phyloP scores from a whole-genome alignment of 1,140 invertebrate species.

The Lordiphosa clarofinis region DNA sequence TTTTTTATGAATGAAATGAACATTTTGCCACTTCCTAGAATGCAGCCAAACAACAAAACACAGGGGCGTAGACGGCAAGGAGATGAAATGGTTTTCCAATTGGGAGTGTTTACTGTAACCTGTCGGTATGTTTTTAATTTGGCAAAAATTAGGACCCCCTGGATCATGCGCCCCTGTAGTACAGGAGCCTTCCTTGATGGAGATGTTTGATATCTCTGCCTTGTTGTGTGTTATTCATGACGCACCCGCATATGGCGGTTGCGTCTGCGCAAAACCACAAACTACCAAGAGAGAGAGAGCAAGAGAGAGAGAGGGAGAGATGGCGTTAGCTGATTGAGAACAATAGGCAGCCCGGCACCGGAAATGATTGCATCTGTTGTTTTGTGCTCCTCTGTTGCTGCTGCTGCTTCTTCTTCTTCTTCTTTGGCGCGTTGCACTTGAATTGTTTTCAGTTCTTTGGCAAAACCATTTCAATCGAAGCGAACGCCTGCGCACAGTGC shows the following conservation, averaged over 20 bases:
- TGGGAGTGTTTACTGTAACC: too few relatives aligned
- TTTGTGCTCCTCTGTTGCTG: constrained; percentile 38
- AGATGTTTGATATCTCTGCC: too few relatives aligned
- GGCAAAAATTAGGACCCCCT: too few relatives aligned
- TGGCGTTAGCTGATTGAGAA: constrained; percentile 74
- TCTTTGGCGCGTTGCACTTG: constrained; percentile 44
- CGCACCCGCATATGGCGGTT: constrained; percentile 52
- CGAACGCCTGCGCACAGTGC: constrained; percentile 37
- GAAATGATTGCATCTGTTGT: constrained; percentile 75
- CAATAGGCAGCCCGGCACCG: constrained; percentile 50
- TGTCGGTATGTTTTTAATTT: too few relatives aligned
- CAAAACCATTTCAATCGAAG: constrained; percentile 36
- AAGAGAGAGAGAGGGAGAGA: constrained; percentile 28
- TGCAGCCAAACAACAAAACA: too few relatives aligned
- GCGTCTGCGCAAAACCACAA: constrained; percentile 35
- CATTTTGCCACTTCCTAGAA: too few relatives aligned
- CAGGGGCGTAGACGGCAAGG: too few relatives aligned
- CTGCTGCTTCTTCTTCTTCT: constrained; percentile 21
- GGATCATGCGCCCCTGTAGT: too few relatives aligned
- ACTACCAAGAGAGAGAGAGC: neutral
- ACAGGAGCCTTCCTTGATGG: too few relatives aligned
- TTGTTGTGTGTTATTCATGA: constrained; percentile 19
- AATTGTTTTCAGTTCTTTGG: constrained; percentile 45
- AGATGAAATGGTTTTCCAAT: too few relatives aligned
- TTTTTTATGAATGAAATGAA: too few relatives aligned